Evolutionary conservation across 2,797 vertebrate genomes (phyloP).

Genomic region (Geotrypetes seraphini): DNA sequence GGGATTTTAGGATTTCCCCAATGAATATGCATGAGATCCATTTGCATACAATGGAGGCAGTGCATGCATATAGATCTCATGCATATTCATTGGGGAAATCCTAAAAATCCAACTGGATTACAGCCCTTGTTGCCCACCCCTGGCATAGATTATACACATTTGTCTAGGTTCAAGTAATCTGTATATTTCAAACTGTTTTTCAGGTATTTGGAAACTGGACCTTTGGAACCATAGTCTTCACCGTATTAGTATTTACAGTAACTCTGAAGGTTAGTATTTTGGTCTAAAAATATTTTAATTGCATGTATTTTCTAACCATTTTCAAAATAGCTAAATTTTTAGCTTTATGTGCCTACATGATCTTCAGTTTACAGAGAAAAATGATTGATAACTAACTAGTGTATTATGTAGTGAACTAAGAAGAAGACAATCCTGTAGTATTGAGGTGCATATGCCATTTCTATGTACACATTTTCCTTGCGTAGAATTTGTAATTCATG

Average conservation of each 20-base stretch:
- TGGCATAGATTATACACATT: too few relatives aligned
- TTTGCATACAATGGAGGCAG: too few relatives aligned
- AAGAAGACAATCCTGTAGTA: fast-evolving
- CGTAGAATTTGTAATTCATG: too few relatives aligned
- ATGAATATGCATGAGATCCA: too few relatives aligned
- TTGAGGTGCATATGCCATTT: too few relatives aligned
- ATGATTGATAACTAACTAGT: fast-evolving
- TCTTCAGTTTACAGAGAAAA: slow-evolving; percentile 5
- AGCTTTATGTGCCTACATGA: not conserved
- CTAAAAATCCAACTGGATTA: too few relatives aligned
- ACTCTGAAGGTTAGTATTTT: slow-evolving; percentile 85
- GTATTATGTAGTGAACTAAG: fast-evolving
- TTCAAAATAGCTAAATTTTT: not conserved
- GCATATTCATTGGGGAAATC: too few relatives aligned
- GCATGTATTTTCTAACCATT: not conserved
- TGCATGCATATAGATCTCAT: too few relatives aligned
- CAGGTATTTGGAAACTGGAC: slow-evolving; percentile 96
- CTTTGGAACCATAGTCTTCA: slow-evolving; percentile 92
- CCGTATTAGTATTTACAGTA: slow-evolving; percentile 93
- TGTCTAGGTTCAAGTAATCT: too few relatives aligned
- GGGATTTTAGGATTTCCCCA: too few relatives aligned
- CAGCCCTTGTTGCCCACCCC: too few relatives aligned
- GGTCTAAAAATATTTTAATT: not conserved
- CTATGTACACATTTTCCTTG: too few relatives aligned
- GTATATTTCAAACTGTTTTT: slow-evolving; percentile 36